Evolutionary conservation across 2,113 vertebrate species (phyloP).

Genomic region (Amia ocellicauda): DNA sequence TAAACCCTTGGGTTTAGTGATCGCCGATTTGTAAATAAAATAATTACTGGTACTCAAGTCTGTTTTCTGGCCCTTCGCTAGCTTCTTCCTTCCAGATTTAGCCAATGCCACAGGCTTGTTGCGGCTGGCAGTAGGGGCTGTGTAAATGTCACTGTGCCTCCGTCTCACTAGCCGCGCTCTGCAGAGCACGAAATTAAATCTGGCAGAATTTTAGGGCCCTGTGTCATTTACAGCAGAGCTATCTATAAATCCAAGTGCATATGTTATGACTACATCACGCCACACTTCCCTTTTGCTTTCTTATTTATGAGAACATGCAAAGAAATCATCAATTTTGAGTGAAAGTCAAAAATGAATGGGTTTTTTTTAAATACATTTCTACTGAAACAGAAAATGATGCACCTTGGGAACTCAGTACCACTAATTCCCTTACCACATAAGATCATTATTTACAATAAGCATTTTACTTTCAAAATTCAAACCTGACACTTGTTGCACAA

Average conservation of each 20-base stretch:
- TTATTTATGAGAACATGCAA: slow-evolving; percentile 33
- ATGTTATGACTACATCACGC: slow-evolving; percentile 44
- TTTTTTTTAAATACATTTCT: no score
- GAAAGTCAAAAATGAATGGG: no score
- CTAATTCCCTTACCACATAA: no score
- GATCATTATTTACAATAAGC: no score
- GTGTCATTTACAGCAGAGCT: slow-evolving; percentile 35
- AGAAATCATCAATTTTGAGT: background rate
- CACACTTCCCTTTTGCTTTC: slow-evolving; percentile 24
- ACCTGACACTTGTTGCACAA: no score
- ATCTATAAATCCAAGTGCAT: slow-evolving; percentile 38
- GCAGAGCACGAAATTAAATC: slow-evolving; percentile 67
- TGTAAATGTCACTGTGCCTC: slow-evolving; percentile 60
- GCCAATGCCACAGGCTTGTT: slow-evolving; percentile 53
- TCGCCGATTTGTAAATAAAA: background rate
- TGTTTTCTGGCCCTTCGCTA: slow-evolving; percentile 32
- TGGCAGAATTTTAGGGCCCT: slow-evolving; percentile 61
- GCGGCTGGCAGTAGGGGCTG: slow-evolving; percentile 51
- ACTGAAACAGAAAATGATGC: no score
- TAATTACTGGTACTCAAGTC: slow-evolving; percentile 10
- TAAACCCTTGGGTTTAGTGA: background rate
- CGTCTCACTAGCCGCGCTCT: slow-evolving; percentile 58
- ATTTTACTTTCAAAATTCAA: no score
- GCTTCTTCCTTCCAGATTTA: slow-evolving; percentile 46
- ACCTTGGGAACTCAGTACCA: no score